Base-by-base conservation (phyloP, 2,888 invertebrate species). In the Drosophila nr. medialis region DNA sequence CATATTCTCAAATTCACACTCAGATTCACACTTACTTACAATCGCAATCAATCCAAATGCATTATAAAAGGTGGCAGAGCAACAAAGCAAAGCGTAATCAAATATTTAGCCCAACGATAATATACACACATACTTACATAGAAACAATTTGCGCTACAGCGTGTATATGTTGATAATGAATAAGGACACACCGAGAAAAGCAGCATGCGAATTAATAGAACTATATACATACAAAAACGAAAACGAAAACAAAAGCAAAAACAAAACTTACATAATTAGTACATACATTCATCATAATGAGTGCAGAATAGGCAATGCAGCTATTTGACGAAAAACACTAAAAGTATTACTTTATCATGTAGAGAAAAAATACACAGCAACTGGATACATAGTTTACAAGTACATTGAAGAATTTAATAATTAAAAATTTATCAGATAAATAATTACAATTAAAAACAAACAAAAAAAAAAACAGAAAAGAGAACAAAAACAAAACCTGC, bases 61-160 rank as follows among this genome's bases (percentile, higher is more conserved):
- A 81, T 72, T 64, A 61, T 32, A 56, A 61, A 74, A 75, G 27
- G 59, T 58, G 61, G 64, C n/a, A 62, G 42, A 62, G 55, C 24
- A 58, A 51, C 53, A 68, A 56, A 30, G n/a, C 68, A 81, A 87
- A 81, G 81, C 80, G 85, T 85, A 87, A 89, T 90, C 89, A 90
- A 90, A 89, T 91, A 91, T 90, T 91, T 92, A 91, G 92, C 91
- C 91, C 91, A 91, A 91, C 91, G 91, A 91, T 92, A 90, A 91
- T 86, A 89, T 82, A 86, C 84, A 78, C 70, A 83, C 54, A 54
- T 54, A 55, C 55, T n/a, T 27, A 55, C 55, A 69, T 81, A 83
- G 89, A 78, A 71, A 75, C 85, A 81, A 83, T 80, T 66, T 74
- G 76, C 86, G 83, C 81, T 53, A 72, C 55, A 79, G 87, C 81